Conservation (phyloP, 2,888 invertebrate genomes). For the Gari tellinella region DNA sequence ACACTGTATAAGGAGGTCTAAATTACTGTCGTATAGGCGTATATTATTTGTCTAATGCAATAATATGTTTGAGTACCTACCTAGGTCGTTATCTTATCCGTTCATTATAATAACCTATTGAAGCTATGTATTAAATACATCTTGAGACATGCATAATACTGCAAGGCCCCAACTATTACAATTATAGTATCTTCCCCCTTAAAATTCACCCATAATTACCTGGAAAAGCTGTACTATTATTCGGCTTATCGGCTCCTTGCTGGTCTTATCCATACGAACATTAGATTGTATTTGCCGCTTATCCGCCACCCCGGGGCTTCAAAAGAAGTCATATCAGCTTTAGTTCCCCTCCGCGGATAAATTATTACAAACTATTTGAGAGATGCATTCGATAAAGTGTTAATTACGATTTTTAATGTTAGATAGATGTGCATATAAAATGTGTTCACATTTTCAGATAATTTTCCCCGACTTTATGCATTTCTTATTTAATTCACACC, state of each 20-base stretch:
- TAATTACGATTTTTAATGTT: conserved; percentile 54
- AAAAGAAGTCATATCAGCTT: conserved; percentile 48
- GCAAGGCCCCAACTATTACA: too few species aligned
- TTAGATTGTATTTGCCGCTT: conserved; percentile 17
- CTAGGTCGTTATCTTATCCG: too few species aligned
- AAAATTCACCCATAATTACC: too few species aligned
- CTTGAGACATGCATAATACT: too few species aligned
- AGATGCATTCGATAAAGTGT: conserved; percentile 44
- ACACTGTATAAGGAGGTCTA: too few species aligned
- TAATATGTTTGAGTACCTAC: too few species aligned
- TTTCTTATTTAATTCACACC: conserved; percentile 8
- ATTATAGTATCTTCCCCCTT: too few species aligned
- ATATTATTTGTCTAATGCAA: too few species aligned
- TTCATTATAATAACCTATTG: too few species aligned
- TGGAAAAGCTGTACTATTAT: too few species aligned
- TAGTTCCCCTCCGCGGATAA: conserved; percentile 39
- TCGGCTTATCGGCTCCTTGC: conserved; percentile 22
- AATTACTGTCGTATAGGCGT: too few species aligned
- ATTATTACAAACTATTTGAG: conserved; percentile 43
- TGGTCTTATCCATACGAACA: conserved; percentile 36
- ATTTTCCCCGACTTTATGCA: conserved; percentile 11
- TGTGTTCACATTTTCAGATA: conserved; percentile 16
- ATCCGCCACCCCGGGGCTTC: conserved; percentile 46
- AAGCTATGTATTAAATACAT: too few species aligned
- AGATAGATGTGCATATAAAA: conserved; percentile 39